Evolutionary conservation across 1,140 invertebrate species (phyloP), one percentile per base, ranked within the genome.

Genomic region (Eriocheir sinensis): DNA sequence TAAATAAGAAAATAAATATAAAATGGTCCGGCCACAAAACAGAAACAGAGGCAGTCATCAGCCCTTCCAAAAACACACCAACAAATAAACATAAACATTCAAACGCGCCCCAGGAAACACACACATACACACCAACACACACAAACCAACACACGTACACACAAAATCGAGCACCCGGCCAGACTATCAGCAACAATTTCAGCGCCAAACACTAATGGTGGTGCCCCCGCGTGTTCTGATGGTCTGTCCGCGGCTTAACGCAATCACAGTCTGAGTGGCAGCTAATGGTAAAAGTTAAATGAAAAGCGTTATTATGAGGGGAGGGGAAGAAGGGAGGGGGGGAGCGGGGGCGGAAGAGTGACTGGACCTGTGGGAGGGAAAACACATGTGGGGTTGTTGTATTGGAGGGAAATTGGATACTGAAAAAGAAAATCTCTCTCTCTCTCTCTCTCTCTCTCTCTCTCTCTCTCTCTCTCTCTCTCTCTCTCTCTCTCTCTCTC

Each of bases 221-320:
- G 8, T n/a, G n/a, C 21, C 9, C 27, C 60, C n/a, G 60, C 60
- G 60, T 72, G 60, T 72, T 72, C 60, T 72, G 60, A 72, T 72
- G 60, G 60, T 72, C 27, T n/a, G 60, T 21, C 60, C 21, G 60
- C 60, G 60, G 60, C 60, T 72, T 72, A 72, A 72, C 60, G 60
- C 60, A 72, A 72, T 72, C 60, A 72, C 60, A 72, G 60, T 8
- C 60, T 72, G 60, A 72, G 60, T 72, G 60, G 60, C 60, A 72
- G 60, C 60, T 72, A 72, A 72, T 72, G 60, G 60, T 72, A 72
- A 72, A 72, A 72, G 60, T 72, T 72, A 72, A 72, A 72, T 72
- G 60, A 72, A 72, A 72, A 72, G n/a, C 60, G 60, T 72, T 72
- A 72, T 72, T 72, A 72, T 72, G 60, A 72, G 60, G 60, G 60